These are phyloP conservation scores for Phyllotis vaccarum DNA, from an alignment of 2,797 vertebrate genomes.

Conservation along the genomic window DNA sequence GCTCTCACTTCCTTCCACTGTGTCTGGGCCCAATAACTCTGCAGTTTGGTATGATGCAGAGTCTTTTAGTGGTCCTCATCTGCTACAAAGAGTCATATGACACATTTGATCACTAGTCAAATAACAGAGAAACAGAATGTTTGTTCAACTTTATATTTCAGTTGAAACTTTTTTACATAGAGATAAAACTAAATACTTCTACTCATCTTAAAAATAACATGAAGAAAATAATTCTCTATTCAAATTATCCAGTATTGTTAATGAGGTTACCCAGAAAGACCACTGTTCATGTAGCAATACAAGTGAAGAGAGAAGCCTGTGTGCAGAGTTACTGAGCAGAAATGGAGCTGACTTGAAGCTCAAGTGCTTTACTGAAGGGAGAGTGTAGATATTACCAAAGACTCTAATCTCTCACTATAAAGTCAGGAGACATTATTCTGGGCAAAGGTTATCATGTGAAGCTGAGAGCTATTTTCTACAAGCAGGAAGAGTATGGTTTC, in stretches of 20 bases:
- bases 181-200: slow-evolving; percentile 17
- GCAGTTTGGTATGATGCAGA: too few relatives aligned
- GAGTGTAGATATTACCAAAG: slow-evolving; percentile 13
- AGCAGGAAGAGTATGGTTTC: not conserved
- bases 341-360: not conserved
- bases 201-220: not conserved
- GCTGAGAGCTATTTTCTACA: slow-evolving; percentile 38
- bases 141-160: not conserved
- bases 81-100: not conserved
- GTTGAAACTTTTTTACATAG: not conserved
- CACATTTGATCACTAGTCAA: not conserved
- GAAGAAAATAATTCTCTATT: not conserved
- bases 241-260: not conserved
- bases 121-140: not conserved
- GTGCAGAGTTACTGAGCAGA: not conserved
- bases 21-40: not conserved
- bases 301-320: not conserved
- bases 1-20: not conserved
- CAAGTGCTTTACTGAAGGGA: not conserved
- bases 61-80: too few relatives aligned
- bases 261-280: not conserved
- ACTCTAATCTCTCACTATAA: slow-evolving; percentile 27
- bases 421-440: slow-evolving; percentile 13
- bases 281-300: not conserved
- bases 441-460: slow-evolving; percentile 44